Base-by-base conservation (phyloP, 2,888 invertebrate genomes). In the Catocala fraxini region DNA sequence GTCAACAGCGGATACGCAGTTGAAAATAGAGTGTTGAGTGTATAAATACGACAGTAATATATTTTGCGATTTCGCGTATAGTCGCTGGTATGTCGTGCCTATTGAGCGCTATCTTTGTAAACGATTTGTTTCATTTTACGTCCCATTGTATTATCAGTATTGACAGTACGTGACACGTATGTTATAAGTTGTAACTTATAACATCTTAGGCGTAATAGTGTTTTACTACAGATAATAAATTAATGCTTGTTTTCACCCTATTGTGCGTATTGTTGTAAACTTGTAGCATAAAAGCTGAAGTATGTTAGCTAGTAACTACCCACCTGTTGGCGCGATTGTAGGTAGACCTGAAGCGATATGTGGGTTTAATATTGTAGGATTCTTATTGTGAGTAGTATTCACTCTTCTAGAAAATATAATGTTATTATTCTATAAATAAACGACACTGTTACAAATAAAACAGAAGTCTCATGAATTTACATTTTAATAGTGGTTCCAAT, bases 71-170 rank as follows among this genome's bases (percentile, higher is more conserved):
- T 55, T 13, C 6, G 6, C 45, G 51, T 5, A 41, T 46, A 61
- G 51, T 56, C 56, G 46, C 51, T 13, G 1, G 46, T 56, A 15
- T 35, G 35, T 25, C 12, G 12, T 35, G 25, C 33, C 7, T 56
- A 6, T 61, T 54, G 25, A 63, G 59, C 59, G 49, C 54, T 61
- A 56, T 70, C 60, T 66, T 68, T 65, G 60, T 65, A 57, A 58
- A 51, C 55, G 67, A 72, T 68, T 77, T 64, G 70, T 73, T 63
- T 66, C 64, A 68, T 74, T 68, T 69, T 68, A 71, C 69, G 68
- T 70, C 58, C 59, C 56, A 69, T 76, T 75, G 68, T 65, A 54
- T 48, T 63, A 56, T 51, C 53, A 49, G n/a, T 45, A 49, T 54
- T 48, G 48, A 43, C 43, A 54, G 49, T 54, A 54, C 53, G 59